A percentile compares a stretch with the other conserved stretches of the same genome.
Evolutionary conservation across 2,113 vertebrate species (phyloP).

Genomic region (Rattus rattus): DNA sequence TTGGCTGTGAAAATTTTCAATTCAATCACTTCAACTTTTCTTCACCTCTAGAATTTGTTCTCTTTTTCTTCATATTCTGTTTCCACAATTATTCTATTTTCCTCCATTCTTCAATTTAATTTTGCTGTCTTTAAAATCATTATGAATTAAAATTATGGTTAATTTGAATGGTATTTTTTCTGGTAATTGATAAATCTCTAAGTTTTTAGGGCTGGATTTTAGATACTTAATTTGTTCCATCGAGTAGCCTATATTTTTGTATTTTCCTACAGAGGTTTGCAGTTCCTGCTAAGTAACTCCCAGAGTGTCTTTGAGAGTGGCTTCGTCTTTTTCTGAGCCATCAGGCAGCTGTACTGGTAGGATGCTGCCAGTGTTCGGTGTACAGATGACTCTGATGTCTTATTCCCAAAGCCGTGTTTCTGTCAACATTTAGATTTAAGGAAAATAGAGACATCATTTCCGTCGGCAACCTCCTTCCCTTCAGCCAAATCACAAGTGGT

Average conservation of each 20-base stretch:
- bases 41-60: neutral
- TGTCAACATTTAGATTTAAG: neutral
- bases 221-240: neutral
- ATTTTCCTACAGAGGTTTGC: neutral
- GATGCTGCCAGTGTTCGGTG: neutral
- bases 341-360: too few relatives aligned
- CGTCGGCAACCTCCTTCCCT: rapidly evolving
- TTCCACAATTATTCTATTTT: neutral
- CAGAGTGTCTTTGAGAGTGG: neutral
- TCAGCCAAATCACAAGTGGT: neutral
- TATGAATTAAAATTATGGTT: neutral
- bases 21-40: neutral
- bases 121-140: neutral
- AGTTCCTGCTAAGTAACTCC: neutral
- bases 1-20: neutral
- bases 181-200: neutral
- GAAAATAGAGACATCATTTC: neutral
- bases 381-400: neutral
- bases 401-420: neutral
- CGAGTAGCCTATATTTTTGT: neutral
- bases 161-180: neutral
- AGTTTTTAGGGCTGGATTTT: neutral
- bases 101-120: neutral
- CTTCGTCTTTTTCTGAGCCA: neutral
- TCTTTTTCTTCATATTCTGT: neutral